phyloP scores from a whole-genome alignment of 1,140 invertebrate species.

The Achatina immaculata region DNA sequence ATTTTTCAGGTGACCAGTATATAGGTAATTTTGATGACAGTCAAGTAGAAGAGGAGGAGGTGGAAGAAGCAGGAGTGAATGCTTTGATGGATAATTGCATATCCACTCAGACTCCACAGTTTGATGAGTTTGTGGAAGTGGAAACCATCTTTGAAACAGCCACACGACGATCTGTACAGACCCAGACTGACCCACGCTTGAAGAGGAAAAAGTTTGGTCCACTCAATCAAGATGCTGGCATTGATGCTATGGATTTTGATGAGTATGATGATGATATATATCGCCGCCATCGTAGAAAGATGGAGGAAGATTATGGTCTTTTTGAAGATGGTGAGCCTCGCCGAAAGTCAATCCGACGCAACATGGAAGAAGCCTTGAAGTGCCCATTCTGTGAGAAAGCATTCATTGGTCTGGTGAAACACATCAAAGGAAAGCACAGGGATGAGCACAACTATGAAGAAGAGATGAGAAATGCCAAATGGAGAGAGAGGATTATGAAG shows the following conservation, averaged over 20 bases:
- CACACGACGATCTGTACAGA: constrained; percentile 63
- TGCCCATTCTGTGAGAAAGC: constrained; percentile 69
- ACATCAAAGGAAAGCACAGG: constrained; percentile 66
- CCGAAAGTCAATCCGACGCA: constrained; percentile 60
- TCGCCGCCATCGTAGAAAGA: constrained; percentile 49
- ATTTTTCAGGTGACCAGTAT: constrained; percentile 28
- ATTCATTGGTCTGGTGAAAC: constrained; percentile 67
- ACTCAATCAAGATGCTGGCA: constrained; percentile 56
- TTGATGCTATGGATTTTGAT: constrained; percentile 49
- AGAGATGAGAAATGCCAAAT: constrained; percentile 68
- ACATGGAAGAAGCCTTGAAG: constrained; percentile 66
- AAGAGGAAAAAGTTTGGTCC: constrained; percentile 68
- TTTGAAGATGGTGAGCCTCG: constrained; percentile 66
- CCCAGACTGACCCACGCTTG: constrained; percentile 65
- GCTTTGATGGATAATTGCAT: constrained; percentile 38
- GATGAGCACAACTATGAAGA: constrained; percentile 67
- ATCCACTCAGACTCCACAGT: constrained; percentile 55
- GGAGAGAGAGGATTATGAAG: constrained; percentile 68
- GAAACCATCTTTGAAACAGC: constrained; percentile 60
- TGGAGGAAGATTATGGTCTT: constrained; percentile 59
- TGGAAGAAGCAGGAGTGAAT: constrained; percentile 22
- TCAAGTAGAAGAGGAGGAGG: constrained; percentile 36
- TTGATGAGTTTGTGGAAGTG: constrained; percentile 65
- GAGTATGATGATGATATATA: constrained; percentile 48
- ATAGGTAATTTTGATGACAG: constrained; percentile 34